A percentile compares a stretch with the other conserved stretches of the same genome.
phyloP scores from a whole-genome alignment of 2,888 invertebrate species.

The Graphium colonna region DNA sequence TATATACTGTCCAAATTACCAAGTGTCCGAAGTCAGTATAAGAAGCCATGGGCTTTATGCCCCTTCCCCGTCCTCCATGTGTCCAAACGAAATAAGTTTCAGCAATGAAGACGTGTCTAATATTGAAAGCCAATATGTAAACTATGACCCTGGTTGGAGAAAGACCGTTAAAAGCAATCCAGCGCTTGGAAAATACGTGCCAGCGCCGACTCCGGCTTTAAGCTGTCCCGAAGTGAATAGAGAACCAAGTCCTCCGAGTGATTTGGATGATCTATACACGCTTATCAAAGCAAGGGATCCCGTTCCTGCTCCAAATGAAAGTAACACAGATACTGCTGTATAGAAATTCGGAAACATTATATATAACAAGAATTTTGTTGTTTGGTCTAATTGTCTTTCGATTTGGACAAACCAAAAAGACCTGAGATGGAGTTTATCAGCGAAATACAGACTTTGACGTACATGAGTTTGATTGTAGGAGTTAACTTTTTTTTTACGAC shows the following conservation, averaged over 20 bases:
- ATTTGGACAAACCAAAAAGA: too few relatives aligned
- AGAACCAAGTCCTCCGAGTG: constrained; percentile 72
- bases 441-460: too few relatives aligned
- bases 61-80: constrained; percentile 79
- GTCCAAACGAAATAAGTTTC: constrained; percentile 73
- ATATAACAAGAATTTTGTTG: too few relatives aligned
- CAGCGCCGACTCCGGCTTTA: constrained; percentile 51
- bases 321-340: background rate
- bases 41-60: constrained; percentile 82
- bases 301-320: background rate
- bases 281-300: constrained; percentile 79
- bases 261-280: constrained; percentile 85
- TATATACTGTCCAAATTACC: constrained; percentile 80
- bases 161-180: constrained; percentile 67
- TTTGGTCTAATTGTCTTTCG: too few relatives aligned
- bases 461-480: too few relatives aligned
- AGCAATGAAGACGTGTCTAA: constrained; percentile 74
- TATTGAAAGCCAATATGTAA: constrained; percentile 76
- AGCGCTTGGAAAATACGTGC: constrained; percentile 61
- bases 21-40: constrained; percentile 83
- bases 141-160: constrained; percentile 78
- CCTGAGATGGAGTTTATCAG: too few relatives aligned
- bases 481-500: too few relatives aligned
- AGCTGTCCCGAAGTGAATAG: constrained; percentile 72
- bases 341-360: too few relatives aligned